A percentile compares a stretch with the other conserved stretches of the same genome.
Conservation (phyloP, 2,888 invertebrate species). For the Helleia helle region DNA sequence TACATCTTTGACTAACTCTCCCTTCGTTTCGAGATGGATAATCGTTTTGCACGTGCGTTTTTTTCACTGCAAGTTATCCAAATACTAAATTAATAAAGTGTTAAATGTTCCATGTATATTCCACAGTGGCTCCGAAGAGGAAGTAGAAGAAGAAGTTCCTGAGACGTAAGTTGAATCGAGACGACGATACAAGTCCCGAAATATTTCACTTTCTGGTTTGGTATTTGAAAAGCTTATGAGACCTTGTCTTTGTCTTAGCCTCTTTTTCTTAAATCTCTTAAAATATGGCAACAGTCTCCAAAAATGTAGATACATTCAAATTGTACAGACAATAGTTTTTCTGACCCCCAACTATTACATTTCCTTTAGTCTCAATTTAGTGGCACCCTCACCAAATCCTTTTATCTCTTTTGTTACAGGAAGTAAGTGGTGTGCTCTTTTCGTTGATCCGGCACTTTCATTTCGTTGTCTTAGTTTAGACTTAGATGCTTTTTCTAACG, state of each 20-base stretch:
- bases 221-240: slow-evolving; percentile 56
- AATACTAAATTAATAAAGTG: slow-evolving; percentile 1
- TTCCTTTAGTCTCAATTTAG: slow-evolving; percentile 38
- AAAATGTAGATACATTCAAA: slow-evolving; percentile 3
- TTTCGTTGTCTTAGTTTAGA: slow-evolving; percentile 63
- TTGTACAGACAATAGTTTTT: slow-evolving; percentile 14
- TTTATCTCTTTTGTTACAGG: slow-evolving; percentile 72
- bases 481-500: slow-evolving; percentile 51
- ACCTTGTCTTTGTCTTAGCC: slow-evolving; percentile 58
- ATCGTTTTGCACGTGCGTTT: slow-evolving; percentile 5
- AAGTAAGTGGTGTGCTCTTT: slow-evolving; percentile 73
- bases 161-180: slow-evolving; percentile 78
- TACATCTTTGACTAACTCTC: slow-evolving; percentile 5
- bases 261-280: slow-evolving; percentile 28
- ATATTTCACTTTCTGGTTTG: slow-evolving; percentile 45
- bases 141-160: slow-evolving; percentile 84
- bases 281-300: slow-evolving; percentile 5
- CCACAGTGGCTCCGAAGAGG: slow-evolving; percentile 79
- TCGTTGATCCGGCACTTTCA: slow-evolving; percentile 65
- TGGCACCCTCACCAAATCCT: slow-evolving; percentile 63
- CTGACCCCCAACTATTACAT: slow-evolving; percentile 29
- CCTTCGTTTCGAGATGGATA: neutral
- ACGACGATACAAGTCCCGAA: slow-evolving; percentile 22
- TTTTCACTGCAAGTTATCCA: slow-evolving; percentile 8
- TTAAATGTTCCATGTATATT: slow-evolving; percentile 29